These are phyloP conservation scores for Campoletis raptor DNA, from an alignment of 2,888 invertebrate genomes.

Conservation along the genomic window DNA sequence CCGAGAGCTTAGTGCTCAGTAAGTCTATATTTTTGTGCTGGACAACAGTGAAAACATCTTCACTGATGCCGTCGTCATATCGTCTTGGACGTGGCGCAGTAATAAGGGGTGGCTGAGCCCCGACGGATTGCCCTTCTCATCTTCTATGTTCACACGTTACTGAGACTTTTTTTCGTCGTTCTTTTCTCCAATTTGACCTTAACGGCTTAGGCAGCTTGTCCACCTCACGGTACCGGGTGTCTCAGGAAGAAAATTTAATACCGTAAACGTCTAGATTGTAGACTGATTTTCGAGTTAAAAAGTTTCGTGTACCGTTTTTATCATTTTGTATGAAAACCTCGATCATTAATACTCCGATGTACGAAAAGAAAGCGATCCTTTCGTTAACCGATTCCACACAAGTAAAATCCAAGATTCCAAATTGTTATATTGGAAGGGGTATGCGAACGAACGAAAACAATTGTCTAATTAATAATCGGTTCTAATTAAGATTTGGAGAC, in stretches of 20 bases:
- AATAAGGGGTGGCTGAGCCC: conserved; percentile 82
- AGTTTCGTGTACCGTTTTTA: neutral
- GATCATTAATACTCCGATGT: neutral
- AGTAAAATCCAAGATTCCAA: conserved; percentile 43
- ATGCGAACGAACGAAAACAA: too few relatives aligned
- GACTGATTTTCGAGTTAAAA: neutral
- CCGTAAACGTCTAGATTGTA: neutral
- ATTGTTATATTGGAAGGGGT: too few relatives aligned
- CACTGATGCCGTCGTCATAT: conserved; percentile 66
- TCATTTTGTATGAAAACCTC: neutral
- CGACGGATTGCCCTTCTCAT: conserved; percentile 79
- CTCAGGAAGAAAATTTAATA: neutral
- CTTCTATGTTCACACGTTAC: conserved; percentile 66
- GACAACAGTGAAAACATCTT: conserved; percentile 68
- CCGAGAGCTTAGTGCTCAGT: conserved; percentile 21
- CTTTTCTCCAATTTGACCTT: conserved; percentile 50
- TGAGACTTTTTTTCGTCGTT: conserved; percentile 56
- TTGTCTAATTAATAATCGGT: too few relatives aligned
- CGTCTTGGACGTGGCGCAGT: conserved; percentile 74
- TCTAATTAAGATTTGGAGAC: too few relatives aligned
- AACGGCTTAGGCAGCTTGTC: conserved; percentile 56
- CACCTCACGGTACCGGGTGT: neutral
- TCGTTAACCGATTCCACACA: conserved; percentile 36
- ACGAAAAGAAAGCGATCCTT: conserved; percentile 26
- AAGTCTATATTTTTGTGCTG: conserved; percentile 75